phyloP scores from a whole-genome alignment of 2,888 invertebrate genomes.

The Calliphora vomitoria region DNA sequence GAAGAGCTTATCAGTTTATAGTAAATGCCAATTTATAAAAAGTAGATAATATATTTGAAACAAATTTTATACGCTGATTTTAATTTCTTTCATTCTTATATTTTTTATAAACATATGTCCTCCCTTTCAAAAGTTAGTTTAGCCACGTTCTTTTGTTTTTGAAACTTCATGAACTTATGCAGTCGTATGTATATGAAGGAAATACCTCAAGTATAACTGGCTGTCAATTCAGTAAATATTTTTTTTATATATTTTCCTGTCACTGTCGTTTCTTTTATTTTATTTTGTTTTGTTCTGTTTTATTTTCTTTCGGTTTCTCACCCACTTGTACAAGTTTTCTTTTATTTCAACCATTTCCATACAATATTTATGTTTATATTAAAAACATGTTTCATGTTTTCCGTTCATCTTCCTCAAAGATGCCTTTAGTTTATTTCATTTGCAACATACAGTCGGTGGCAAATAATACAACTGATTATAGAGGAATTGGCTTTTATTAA shows the following conservation, averaged over 20 bases:
- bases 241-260: slow-evolving; percentile 9
- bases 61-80: too few species aligned
- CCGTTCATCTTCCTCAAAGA: slow-evolving; percentile 9
- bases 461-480: neutral
- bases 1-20: too few species aligned
- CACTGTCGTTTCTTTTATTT: neutral
- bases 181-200: slow-evolving; percentile 2
- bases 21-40: too few species aligned
- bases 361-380: slow-evolving; percentile 16
- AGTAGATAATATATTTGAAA: too few species aligned
- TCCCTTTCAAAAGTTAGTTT: neutral
- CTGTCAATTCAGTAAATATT: slow-evolving; percentile 54
- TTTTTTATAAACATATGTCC: neutral
- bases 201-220: slow-evolving; percentile 50
- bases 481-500: neutral
- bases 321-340: neutral
- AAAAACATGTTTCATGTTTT: slow-evolving; percentile 23
- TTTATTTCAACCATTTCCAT: slow-evolving; percentile 14
- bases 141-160: neutral
- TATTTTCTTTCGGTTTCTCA: neutral
- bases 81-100: neutral
- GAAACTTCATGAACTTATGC: neutral
- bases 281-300: neutral
- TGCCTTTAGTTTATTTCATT: neutral
- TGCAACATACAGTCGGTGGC: neutral